Base-by-base conservation (phyloP, 2,888 invertebrate genomes). In the Hedychridium roseum region DNA sequence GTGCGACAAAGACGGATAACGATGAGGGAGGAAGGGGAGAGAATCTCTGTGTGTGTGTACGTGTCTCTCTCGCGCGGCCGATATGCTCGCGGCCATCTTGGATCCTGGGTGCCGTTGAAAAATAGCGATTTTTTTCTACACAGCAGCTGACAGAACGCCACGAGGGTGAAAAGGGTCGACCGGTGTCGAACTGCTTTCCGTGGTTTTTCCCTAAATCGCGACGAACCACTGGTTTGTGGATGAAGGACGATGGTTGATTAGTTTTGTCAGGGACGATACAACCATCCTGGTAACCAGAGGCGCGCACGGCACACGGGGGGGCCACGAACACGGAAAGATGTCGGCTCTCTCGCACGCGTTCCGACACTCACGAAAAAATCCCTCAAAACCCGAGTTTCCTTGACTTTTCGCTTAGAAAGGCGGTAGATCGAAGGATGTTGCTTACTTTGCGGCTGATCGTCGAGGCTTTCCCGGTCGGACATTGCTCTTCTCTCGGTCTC, bases 401-500 rank as follows among this genome's bases (percentile, higher is more conserved):
- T 11, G 6, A 18, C 36, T 34, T 32, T 26, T 34, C 26, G 46
- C 31, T n/a, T n/a, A n/a, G n/a, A n/a, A n/a, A n/a, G n/a, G n/a
- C n/a, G n/a, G n/a, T n/a, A n/a, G n/a, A n/a, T n/a, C n/a, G n/a
- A n/a, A n/a, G n/a, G n/a, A n/a, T 2, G 27, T 21, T 47, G 49
- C 78, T 78, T 72, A 78, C 78, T 78, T 74, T 75, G 78, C 63
- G 74, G 74, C 68, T 78, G 78, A 61, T 78, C 78, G 70, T 78
- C 78, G 68, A 77, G 74, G 68, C 78, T 78, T 69, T 78, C 78
- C 64, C 74, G 77, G 73, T 78, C 78, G 64, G 78, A 78, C 78
- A 77, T 78, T 73, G 67, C 66, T 72, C 67, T 64, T 57, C 54
- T 54, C 60, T 55, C 66, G 60, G 57, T 66, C 60, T 54, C 53